Percentiles rank a stretch among this genome's conserved stretches.
Evolutionary conservation across 2,113 vertebrate genomes (phyloP).

Genomic region (Delphinapterus leucas): DNA sequence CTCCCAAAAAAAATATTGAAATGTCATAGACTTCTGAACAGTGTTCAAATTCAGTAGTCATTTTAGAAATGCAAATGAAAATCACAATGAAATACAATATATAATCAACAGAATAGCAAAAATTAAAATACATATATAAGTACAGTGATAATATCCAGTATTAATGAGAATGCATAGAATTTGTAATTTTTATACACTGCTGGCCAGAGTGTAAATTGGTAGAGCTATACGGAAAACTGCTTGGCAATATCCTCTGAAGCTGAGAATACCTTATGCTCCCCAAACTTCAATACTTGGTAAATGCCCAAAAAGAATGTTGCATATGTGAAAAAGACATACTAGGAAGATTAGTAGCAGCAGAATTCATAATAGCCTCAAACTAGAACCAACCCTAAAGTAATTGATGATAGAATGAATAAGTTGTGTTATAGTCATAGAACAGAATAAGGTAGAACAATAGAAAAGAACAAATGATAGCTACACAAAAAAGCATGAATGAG

Average conservation of each 20-base stretch:
- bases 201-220: neutral
- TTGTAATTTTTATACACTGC: neutral
- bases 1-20: neutral
- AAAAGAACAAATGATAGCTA: neutral
- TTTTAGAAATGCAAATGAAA: neutral
- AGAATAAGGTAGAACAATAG: neutral
- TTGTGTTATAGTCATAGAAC: neutral
- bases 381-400: neutral
- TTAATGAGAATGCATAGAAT: neutral
- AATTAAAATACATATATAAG: neutral
- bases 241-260: neutral
- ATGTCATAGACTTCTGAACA: neutral
- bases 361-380: neutral
- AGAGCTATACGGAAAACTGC: neutral
- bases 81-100: neutral
- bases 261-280: neutral
- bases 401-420: neutral
- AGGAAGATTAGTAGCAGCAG: neutral
- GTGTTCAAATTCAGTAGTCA: neutral
- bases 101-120: neutral
- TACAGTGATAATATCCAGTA: neutral
- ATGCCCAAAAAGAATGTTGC: neutral
- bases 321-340: neutral
- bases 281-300: neutral
- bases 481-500: neutral